phyloP scores from a whole-genome alignment of 2,888 invertebrate genomes.

The Sarcophaga caerulescens region DNA sequence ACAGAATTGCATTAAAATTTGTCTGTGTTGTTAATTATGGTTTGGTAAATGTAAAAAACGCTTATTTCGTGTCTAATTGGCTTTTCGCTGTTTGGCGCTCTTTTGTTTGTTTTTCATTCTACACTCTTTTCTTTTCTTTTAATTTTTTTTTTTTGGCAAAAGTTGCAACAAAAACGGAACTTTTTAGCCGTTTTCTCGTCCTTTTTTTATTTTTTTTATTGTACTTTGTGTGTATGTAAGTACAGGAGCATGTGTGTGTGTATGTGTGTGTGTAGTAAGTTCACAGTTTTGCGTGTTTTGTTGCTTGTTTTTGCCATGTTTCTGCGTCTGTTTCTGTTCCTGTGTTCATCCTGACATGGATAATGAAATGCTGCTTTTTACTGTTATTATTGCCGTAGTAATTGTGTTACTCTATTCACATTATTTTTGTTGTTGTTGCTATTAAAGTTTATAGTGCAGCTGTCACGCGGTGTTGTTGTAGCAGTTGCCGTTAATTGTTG shows the following conservation, averaged over 20 bases:
- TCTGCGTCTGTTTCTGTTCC: neutral
- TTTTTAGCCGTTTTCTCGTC: neutral
- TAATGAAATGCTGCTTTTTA: slow-evolving; percentile 15
- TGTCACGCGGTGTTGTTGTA: slow-evolving; percentile 18
- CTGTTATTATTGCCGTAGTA: neutral
- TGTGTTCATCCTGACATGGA: slow-evolving; percentile 8
- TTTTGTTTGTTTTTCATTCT: neutral
- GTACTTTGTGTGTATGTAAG: neutral
- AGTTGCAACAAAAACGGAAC: slow-evolving; percentile 11
- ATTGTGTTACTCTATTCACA: neutral
- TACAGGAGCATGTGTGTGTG: too few relatives aligned
- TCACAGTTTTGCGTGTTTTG: too few relatives aligned
- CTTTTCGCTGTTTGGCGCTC: neutral
- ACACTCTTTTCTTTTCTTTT: neutral
- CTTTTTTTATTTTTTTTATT: neutral
- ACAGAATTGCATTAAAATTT: too few relatives aligned
- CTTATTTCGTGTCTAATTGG: slow-evolving; percentile 16
- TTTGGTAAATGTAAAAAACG: neutral
- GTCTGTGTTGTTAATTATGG: neutral
- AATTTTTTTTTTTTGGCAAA: neutral
- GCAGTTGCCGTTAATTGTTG: slow-evolving; percentile 61
- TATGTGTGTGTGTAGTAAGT: too few relatives aligned
- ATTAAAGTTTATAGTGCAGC: neutral
- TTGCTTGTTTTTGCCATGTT: neutral
- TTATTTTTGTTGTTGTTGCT: neutral